Percentiles rank a stretch among this genome's conserved stretches.
Conservation (phyloP, 2,797 vertebrate genomes). For the Notoglanidium macrostoma region DNA sequence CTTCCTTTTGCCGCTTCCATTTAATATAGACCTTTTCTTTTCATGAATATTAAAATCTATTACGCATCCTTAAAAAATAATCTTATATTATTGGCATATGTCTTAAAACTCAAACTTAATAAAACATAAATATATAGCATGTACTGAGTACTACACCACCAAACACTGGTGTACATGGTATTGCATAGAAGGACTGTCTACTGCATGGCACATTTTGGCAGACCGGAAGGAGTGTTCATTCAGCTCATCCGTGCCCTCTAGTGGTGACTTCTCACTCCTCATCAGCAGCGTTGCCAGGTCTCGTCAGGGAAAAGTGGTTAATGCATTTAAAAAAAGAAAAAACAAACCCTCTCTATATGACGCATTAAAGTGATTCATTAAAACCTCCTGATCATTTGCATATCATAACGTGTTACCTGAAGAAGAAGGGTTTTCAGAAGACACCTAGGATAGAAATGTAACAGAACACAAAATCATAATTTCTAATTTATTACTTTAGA, state of each 20-base stretch:
- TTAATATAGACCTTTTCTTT: not conserved
- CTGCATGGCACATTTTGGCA: conserved; percentile 15
- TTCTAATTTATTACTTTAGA: not conserved
- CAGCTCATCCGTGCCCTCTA: conserved; percentile 53
- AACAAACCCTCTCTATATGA: not conserved
- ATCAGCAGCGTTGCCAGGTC: not conserved
- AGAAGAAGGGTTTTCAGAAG: not conserved
- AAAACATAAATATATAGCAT: not conserved
- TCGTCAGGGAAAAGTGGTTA: not conserved
- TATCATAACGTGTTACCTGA: not conserved
- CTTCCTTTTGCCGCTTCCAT: not conserved
- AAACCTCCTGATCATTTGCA: not conserved
- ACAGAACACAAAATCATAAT: not conserved
- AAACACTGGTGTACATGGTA: not conserved
- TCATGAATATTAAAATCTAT: not conserved
- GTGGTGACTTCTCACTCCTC: conserved; percentile 37
- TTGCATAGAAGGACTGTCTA: not conserved
- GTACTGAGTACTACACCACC: not conserved
- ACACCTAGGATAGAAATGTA: not conserved
- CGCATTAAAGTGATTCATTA: not conserved
- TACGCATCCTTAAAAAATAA: not conserved
- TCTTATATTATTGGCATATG: not conserved
- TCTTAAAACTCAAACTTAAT: not conserved
- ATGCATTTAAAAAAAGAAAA: not conserved
- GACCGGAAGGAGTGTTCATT: conserved; percentile 16